phyloP scores from a whole-genome alignment of 1,140 invertebrate species.

The Drosophila kohkoa region DNA sequence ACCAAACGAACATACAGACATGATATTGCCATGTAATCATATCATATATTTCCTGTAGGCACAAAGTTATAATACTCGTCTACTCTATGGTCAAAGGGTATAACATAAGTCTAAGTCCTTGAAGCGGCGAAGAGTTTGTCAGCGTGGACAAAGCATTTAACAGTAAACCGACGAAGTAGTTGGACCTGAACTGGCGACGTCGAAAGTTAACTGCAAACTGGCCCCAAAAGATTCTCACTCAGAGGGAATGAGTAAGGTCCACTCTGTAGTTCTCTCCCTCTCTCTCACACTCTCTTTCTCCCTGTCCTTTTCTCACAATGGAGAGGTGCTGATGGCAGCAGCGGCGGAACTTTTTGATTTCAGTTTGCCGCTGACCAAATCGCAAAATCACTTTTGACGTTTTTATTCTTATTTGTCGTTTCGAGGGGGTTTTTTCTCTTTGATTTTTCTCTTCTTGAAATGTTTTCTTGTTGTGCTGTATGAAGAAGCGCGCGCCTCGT shows the following conservation, averaged over 20 bases:
- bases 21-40: too few species aligned
- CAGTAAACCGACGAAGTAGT: conserved; percentile 35
- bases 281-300: too few species aligned
- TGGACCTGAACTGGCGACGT: neutral
- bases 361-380: conserved; percentile 69
- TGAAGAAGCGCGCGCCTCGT: conserved; percentile 70
- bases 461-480: conserved; percentile 36
- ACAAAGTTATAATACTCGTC: too few species aligned
- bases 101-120: conserved; percentile 56
- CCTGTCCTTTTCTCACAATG: neutral
- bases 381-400: conserved; percentile 82
- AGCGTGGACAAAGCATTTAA: conserved; percentile 65
- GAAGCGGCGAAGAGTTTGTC: conserved; percentile 51
- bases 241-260: neutral
- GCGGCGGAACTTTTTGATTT: conserved; percentile 72
- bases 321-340: conserved; percentile 59
- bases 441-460: conserved; percentile 15
- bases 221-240: conserved; percentile 1
- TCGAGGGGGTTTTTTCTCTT: conserved; percentile 36
- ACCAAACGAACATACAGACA: too few species aligned
- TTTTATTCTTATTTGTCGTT: conserved; percentile 78
- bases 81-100: too few species aligned
- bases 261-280: neutral
- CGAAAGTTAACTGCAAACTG: conserved; percentile 6
- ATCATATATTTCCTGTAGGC: too few species aligned